Percentiles rank a stretch among this genome's conserved stretches.
Conservation (phyloP, 2,888 invertebrate species). For the Monochamus alternatus region DNA sequence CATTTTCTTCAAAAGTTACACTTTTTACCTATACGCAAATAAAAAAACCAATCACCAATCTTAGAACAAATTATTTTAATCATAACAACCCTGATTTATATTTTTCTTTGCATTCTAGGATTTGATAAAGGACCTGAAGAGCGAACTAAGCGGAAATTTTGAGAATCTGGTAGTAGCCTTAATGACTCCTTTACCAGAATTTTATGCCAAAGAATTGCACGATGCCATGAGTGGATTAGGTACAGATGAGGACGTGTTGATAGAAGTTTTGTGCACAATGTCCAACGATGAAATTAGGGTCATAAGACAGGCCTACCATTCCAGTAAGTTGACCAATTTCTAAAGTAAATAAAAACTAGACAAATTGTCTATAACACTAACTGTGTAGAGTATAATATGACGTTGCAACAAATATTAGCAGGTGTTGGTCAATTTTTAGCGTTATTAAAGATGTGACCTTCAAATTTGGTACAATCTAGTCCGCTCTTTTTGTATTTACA, state of each 20-base stretch:
- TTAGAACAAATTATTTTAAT: no score
- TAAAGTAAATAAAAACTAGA: no score
- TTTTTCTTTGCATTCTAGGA: constrained; percentile 69
- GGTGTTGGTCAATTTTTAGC: no score
- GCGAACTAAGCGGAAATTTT: constrained; percentile 91
- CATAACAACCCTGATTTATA: constrained; percentile 2
- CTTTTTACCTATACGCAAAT: no score
- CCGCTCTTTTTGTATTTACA: no score
- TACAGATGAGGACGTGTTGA: constrained; percentile 88
- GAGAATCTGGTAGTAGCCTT: constrained; percentile 87
- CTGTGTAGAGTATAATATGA: no score
- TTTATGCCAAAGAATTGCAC: constrained; percentile 87
- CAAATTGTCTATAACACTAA: no score
- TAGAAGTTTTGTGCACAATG: constrained; percentile 91
- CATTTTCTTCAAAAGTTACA: no score
- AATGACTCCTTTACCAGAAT: constrained; percentile 89
- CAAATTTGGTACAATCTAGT: no score
- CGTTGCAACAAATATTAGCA: no score
- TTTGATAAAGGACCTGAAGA: constrained; percentile 87
- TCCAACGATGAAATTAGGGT: constrained; percentile 88
- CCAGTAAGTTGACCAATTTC: constrained; percentile 75
- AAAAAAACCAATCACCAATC: no score
- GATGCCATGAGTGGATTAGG: constrained; percentile 89
- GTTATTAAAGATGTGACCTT: no score
- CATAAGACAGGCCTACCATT: constrained; percentile 84